Percentiles rank a stretch among this genome's conserved stretches.
Conservation (phyloP, 1,140 invertebrate genomes). For the Aphelenchoides besseyi region DNA sequence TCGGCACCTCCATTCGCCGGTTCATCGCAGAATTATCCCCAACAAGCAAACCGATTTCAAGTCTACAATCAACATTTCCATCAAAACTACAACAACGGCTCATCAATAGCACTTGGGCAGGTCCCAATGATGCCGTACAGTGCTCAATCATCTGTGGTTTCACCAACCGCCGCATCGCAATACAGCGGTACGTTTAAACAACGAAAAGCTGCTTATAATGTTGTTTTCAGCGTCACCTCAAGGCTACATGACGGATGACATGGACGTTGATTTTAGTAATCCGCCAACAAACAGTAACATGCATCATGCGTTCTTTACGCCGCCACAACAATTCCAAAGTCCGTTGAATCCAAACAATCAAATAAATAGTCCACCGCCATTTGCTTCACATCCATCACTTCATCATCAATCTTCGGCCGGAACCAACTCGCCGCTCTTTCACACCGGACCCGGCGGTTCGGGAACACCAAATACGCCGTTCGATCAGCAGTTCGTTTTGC, state of each 20-base stretch:
- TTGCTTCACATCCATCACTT: neutral
- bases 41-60: no score
- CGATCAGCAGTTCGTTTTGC: neutral
- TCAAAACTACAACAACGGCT: neutral
- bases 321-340: slow-evolving; percentile 1
- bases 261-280: slow-evolving; percentile 29
- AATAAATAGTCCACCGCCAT: neutral
- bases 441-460: neutral
- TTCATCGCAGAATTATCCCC: no score
- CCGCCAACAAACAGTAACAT: neutral
- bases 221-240: slow-evolving; percentile 33
- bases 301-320: neutral
- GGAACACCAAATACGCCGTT: neutral
- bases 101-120: neutral
- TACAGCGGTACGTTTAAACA: slow-evolving; percentile 12
- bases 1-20: neutral
- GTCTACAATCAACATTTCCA: neutral
- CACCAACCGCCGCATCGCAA: slow-evolving; percentile 12
- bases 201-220: neutral
- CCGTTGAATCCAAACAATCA: neutral
- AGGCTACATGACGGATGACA: slow-evolving; percentile 42
- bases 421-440: neutral
- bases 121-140: slow-evolving; percentile 16
- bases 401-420: neutral
- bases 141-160: slow-evolving; percentile 5